These are phyloP conservation scores for Caradrina clavipalpis DNA, from an alignment of 2,888 invertebrate genomes.

Conservation along the genomic window DNA sequence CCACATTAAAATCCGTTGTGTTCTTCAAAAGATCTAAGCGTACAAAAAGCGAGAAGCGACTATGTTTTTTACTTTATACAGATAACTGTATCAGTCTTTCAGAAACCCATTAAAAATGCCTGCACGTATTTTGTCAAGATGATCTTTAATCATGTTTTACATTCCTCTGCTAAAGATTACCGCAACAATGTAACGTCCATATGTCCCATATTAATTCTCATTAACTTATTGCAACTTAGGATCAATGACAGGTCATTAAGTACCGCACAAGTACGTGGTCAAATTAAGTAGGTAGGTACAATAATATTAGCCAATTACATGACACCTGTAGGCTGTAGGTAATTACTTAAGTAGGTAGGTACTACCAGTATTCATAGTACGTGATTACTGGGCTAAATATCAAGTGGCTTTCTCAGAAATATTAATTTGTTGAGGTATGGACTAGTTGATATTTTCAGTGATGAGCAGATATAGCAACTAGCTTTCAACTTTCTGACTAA, in stretches of 20 bases:
- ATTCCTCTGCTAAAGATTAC: neutral
- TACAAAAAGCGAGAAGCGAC: no score
- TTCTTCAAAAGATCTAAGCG: no score
- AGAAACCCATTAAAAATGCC: neutral
- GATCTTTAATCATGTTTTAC: neutral
- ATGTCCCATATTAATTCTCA: constrained; percentile 20
- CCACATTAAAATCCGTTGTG: no score
- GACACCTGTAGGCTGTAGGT: constrained; percentile 34
- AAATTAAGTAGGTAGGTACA: constrained; percentile 23
- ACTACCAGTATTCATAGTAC: neutral
- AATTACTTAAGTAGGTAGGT: constrained; percentile 9
- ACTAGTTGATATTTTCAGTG: neutral
- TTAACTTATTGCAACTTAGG: constrained; percentile 9
- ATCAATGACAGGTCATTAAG: constrained; percentile 41
- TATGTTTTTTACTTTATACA: no score
- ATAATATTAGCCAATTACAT: constrained; percentile 39
- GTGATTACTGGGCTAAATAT: constrained; percentile 20
- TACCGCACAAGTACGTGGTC: constrained; percentile 12
- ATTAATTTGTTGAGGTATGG: neutral
- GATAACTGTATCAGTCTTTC: no score
- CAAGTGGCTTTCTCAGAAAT: neutral
- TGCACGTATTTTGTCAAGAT: neutral
- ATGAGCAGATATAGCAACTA: no score
- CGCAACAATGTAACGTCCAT: constrained; percentile 30
- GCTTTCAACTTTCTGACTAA: no score